Conservation (phyloP, 2,888 invertebrate species). For the Ichneumoninae sp. region DNA sequence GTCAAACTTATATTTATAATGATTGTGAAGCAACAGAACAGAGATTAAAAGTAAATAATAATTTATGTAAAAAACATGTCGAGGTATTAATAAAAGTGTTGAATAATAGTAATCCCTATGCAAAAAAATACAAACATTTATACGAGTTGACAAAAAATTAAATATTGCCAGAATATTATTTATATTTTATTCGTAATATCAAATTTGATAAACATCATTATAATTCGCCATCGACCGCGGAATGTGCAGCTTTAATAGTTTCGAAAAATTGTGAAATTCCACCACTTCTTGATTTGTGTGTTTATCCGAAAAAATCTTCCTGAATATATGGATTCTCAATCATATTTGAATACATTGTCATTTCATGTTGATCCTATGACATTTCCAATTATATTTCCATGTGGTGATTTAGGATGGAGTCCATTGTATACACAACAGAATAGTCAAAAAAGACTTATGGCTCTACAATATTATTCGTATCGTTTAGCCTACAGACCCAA, state of each 20-base stretch:
- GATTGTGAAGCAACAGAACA: neutral
- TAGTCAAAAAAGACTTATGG: neutral
- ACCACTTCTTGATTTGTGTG: constrained; percentile 32
- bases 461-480: constrained; percentile 43
- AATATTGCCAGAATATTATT: constrained; percentile 17
- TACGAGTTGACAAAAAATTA: neutral
- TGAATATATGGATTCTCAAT: neutral
- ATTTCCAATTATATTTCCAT: constrained; percentile 42
- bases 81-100: neutral
- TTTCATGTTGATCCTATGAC: constrained; percentile 51
- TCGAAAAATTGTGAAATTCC: constrained; percentile 9
- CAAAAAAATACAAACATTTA: constrained; percentile 10
- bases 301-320: constrained; percentile 30
- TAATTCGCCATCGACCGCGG: constrained; percentile 36
- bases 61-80: neutral
- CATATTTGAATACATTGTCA: constrained; percentile 42
- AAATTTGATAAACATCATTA: constrained; percentile 25
- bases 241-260: constrained; percentile 52
- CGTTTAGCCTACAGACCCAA: constrained; percentile 29
- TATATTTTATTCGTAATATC: constrained; percentile 1
- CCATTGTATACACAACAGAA: neutral
- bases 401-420: constrained; percentile 49
- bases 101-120: neutral
- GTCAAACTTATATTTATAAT: constrained; percentile 20
- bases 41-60: neutral